These are phyloP conservation scores for Subacronicta megacephala DNA, from an alignment of 2,888 invertebrate genomes.

Conservation along the genomic window DNA sequence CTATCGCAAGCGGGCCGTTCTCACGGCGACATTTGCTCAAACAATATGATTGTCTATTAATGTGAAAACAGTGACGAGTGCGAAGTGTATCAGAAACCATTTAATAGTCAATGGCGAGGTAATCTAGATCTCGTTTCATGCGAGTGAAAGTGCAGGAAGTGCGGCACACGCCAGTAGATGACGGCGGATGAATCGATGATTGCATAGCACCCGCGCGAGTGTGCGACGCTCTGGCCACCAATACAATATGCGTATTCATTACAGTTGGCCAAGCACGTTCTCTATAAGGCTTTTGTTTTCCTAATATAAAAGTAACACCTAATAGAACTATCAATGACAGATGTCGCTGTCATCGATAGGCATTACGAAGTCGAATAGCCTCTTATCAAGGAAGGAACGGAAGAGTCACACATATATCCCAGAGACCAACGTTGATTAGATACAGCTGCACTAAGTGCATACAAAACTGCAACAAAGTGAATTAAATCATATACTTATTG, in stretches of 20 bases:
- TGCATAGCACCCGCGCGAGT: not conserved
- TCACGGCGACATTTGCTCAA: constrained; percentile 17
- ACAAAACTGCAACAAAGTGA: not conserved
- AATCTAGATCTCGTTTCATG: constrained; percentile 56
- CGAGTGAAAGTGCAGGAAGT: constrained; percentile 70
- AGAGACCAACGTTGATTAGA: not conserved
- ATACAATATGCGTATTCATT: not conserved
- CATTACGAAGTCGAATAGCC: not conserved
- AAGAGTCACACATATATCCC: not conserved
- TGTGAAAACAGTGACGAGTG: constrained; percentile 33
- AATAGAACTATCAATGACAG: too few species aligned
- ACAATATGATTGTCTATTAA: constrained; percentile 17
- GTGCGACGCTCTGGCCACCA: not conserved
- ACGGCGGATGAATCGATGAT: constrained; percentile 12
- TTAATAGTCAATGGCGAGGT: constrained; percentile 41
- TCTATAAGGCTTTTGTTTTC: not conserved
- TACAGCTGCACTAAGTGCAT: not conserved
- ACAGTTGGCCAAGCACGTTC: not conserved
- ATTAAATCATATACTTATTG: not conserved
- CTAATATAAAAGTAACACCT: too few species aligned
- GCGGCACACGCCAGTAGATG: constrained; percentile 51
- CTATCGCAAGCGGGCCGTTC: constrained; percentile 29
- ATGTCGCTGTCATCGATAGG: too few species aligned
- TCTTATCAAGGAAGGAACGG: not conserved
- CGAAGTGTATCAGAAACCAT: constrained; percentile 29